These are phyloP conservation scores for Nymphalis polychloros DNA, from an alignment of 2,888 invertebrate genomes.

Conservation along the genomic window DNA sequence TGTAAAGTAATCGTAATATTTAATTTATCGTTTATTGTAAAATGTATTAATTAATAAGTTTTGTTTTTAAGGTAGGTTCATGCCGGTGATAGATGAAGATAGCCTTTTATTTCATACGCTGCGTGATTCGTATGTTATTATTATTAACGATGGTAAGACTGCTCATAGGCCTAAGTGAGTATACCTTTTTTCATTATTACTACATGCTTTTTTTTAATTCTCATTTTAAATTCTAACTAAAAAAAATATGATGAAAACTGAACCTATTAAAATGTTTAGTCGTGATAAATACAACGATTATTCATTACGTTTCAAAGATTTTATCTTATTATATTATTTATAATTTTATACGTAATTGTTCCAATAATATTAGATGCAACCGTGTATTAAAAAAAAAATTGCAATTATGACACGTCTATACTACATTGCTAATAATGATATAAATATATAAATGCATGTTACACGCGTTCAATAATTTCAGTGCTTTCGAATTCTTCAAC, in stretches of 20 bases:
- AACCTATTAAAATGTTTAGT: too few species aligned
- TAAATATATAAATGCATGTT: not conserved
- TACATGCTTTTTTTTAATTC: not conserved
- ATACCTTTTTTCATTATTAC: slow-evolving; percentile 38
- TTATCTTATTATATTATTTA: too few species aligned
- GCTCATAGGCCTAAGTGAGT: slow-evolving; percentile 95
- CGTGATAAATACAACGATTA: too few species aligned
- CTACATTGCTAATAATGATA: too few species aligned
- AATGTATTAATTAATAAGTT: too few species aligned
- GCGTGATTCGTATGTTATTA: slow-evolving; percentile 96
- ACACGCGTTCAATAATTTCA: slow-evolving; percentile 53
- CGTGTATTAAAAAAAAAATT: too few species aligned
- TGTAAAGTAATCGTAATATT: not conserved
- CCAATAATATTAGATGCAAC: too few species aligned
- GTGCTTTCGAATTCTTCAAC: slow-evolving; percentile 95
- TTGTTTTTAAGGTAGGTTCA: slow-evolving; percentile 58
- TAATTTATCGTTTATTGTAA: not conserved
- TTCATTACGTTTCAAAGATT: too few species aligned
- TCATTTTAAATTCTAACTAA: not conserved
- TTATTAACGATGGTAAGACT: slow-evolving; percentile 94
- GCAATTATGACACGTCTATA: too few species aligned
- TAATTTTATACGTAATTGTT: too few species aligned
- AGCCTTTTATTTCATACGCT: slow-evolving; percentile 93
- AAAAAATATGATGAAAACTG: too few species aligned
- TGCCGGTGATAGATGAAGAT: slow-evolving; percentile 80